Evolutionary conservation across 2,797 vertebrate species (phyloP).

Genomic region (Phoxinus dragarum): DNA sequence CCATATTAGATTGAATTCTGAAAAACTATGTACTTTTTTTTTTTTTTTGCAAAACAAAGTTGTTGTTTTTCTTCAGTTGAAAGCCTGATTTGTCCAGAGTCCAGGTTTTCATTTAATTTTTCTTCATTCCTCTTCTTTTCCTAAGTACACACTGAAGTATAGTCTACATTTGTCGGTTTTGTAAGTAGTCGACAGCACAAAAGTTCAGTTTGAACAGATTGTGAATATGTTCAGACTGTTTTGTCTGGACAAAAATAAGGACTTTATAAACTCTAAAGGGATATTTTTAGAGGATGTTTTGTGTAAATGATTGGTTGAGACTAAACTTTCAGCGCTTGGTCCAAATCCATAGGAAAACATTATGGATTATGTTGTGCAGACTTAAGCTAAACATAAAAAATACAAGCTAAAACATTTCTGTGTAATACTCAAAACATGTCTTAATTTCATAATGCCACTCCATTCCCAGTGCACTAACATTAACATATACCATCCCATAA

Average conservation of each 20-base stretch:
- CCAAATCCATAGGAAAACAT: conserved; percentile 4
- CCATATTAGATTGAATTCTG: neutral
- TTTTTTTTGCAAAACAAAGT: neutral
- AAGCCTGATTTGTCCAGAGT: neutral
- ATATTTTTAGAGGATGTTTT: neutral
- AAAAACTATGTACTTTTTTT: neutral
- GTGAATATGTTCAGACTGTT: neutral
- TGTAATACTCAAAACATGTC: neutral
- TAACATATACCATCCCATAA: neutral
- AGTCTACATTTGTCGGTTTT: neutral
- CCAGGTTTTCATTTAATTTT: no score
- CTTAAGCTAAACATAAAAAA: neutral
- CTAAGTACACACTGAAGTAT: neutral
- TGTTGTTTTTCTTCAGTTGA: neutral
- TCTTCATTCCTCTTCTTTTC: neutral
- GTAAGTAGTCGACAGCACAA: conserved; percentile 2
- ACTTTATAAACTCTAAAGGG: conserved; percentile 1
- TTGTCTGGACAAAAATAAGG: neutral
- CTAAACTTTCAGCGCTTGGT: neutral
- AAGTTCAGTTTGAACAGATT: neutral
- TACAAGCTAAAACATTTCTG: neutral
- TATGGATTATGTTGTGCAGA: conserved; percentile 25
- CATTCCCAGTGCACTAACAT: neutral
- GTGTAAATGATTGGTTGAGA: neutral
- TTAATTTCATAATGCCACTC: conserved; percentile 8